Evolutionary conservation across 1,140 invertebrate species (phyloP).

Genomic region (Drosophila subobscura): DNA sequence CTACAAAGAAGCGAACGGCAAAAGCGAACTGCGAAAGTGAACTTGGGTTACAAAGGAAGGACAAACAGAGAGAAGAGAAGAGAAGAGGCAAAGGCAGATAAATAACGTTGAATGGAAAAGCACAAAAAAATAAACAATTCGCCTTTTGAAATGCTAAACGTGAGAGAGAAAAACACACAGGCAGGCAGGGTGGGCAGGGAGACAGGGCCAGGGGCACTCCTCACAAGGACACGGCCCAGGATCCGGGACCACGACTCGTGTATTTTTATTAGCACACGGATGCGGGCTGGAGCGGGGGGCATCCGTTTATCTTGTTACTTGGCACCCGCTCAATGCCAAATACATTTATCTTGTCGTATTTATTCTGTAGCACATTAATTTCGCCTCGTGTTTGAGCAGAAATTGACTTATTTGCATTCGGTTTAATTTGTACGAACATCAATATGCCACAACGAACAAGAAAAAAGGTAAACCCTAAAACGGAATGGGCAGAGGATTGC

Average conservation of each 20-base stretch:
- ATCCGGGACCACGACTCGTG: conserved; percentile 30
- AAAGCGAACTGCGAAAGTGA: conserved; percentile 66
- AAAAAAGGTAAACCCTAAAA: neutral
- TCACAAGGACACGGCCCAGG: conserved; percentile 63
- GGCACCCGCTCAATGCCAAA: conserved; percentile 41
- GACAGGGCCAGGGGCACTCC: conserved; percentile 36
- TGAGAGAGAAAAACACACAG: conserved; percentile 37
- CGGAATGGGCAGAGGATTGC: neutral
- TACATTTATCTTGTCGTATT: conserved; percentile 81
- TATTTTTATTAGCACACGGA: conserved; percentile 70
- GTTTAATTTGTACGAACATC: conserved; percentile 72
- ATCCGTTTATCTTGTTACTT: conserved; percentile 70
- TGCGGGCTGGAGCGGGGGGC: conserved; percentile 3
- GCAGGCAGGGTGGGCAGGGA: neutral
- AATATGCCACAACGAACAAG: conserved; percentile 12
- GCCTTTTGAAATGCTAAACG: conserved; percentile 82
- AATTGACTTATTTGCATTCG: conserved; percentile 80
- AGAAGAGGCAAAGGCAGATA: conserved; percentile 66
- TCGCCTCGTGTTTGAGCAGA: conserved; percentile 64
- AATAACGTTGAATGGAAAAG: conserved; percentile 63
- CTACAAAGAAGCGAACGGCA: conserved; percentile 78
- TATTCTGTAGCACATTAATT: conserved; percentile 78
- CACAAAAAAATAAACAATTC: conserved; percentile 70
- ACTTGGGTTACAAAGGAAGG: conserved; percentile 75
- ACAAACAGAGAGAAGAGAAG: conserved; percentile 4